Base-by-base conservation (phyloP, 2,113 vertebrate species). In the Epinephelus moara region DNA sequence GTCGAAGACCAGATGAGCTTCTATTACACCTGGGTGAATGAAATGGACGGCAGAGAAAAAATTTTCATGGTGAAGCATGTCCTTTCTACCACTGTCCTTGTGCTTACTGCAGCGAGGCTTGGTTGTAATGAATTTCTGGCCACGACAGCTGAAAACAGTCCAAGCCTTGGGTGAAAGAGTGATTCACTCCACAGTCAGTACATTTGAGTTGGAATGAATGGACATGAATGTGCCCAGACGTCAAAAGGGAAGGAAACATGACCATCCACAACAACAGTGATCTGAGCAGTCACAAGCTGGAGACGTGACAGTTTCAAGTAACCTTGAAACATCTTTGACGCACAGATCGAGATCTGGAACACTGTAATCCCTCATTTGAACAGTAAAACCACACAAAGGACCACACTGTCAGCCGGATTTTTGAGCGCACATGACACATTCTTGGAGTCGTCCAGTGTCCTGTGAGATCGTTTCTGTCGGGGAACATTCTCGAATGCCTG, bases 401-500 rank as follows among this genome's bases (percentile, higher is more conserved):
- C 70, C 13, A 21, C 30, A 25, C 59, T 64, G 6, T n/a, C 72
- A 49, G 60, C 8, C 0, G 3, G 42, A 63, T 59, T 49, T 75
- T 68, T 47, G 18, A 70, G 25, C 6, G 30, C 67, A 27, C 8
- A n/a, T 6, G 82, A 55, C 47, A 56, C 37, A 21, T 71, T 72
- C 30, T 45, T 56, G 25, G 25, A 59, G 56, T 30, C 13, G 37
- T 69, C 57, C 66, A 12, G 12, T n/a, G 42, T 67, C 25, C 76
- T 70, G 60, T 76, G 59, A 85, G 74, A 81, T 73, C 60, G 70
- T 80, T 3, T 30, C 82, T 50, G 73, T 66, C 68, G 57, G 74
- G 71, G 71, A 76, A 81, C 49, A 3, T 80, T 87, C 49, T 52
- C 45, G 75, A 60, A 71, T 11, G 30, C 70, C 59, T 81, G 70